Evolutionary conservation across 2,113 vertebrate species (phyloP).

Genomic region (Prunella himalayana): DNA sequence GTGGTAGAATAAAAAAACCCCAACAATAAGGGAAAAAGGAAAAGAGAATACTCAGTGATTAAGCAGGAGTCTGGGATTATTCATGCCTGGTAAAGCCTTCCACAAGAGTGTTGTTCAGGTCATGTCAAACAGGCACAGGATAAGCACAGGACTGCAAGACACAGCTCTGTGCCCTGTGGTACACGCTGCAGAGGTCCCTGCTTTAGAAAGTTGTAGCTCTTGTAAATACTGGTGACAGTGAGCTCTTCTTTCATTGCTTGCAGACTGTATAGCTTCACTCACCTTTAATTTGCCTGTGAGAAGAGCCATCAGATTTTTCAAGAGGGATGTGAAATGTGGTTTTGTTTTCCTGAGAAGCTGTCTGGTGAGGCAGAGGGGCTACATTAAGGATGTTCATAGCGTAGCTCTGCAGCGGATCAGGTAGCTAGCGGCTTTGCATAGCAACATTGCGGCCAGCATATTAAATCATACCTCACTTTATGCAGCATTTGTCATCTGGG

Average conservation of each 20-base stretch:
- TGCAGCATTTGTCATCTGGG: background rate
- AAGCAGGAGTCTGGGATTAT: background rate
- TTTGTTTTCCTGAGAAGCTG: background rate
- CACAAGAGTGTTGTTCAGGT: background rate
- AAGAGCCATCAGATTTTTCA: background rate
- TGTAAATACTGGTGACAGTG: background rate
- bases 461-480: background rate
- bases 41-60: background rate
- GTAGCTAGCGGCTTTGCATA: background rate
- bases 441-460: background rate
- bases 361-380: background rate
- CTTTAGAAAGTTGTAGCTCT: background rate
- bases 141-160: accelerated
- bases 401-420: conserved; percentile 20
- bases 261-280: background rate
- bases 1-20: background rate
- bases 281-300: background rate
- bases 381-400: background rate
- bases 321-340: background rate
- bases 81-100: background rate
- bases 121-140: background rate
- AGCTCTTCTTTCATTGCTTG: background rate
- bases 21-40: accelerated
- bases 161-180: background rate
- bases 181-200: background rate